Percentiles rank a stretch among this genome's conserved stretches.
Conservation (phyloP, 2,888 invertebrate genomes). For the Beris morrisii region DNA sequence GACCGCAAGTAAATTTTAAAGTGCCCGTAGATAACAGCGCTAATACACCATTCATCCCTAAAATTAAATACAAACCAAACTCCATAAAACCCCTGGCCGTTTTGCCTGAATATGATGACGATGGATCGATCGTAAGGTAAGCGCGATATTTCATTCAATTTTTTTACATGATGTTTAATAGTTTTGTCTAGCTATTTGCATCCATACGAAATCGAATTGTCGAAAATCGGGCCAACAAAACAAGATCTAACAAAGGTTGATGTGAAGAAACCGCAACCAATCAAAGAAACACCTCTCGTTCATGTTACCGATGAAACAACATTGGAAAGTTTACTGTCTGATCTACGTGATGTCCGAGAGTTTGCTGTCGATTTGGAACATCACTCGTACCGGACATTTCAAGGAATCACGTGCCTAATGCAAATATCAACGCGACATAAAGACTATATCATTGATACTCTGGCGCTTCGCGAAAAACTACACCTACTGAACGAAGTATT, state of each 20-base stretch:
- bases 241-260: constrained; percentile 57
- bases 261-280: constrained; percentile 55
- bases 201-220: constrained; percentile 85
- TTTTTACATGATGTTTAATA: no score
- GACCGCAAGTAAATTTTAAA: constrained; percentile 84
- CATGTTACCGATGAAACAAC: constrained; percentile 68
- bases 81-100: constrained; percentile 78
- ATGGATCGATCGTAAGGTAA: constrained; percentile 62
- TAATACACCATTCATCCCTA: constrained; percentile 75
- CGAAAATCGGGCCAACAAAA: constrained; percentile 66
- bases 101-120: constrained; percentile 68
- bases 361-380: constrained; percentile 93
- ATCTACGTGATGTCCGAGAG: constrained; percentile 68
- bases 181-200: constrained; percentile 68
- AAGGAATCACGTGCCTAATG: constrained; percentile 93
- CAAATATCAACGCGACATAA: constrained; percentile 81
- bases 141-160: neutral
- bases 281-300: constrained; percentile 68
- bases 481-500: constrained; percentile 84
- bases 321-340: constrained; percentile 66
- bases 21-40: constrained; percentile 81
- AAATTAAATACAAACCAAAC: constrained; percentile 85
- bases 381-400: constrained; percentile 88
- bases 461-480: constrained; percentile 80
- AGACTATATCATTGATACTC: constrained; percentile 89